Evolutionary conservation across 2,797 vertebrate species (phyloP).

Genomic region (Typhlichthys subterraneus): DNA sequence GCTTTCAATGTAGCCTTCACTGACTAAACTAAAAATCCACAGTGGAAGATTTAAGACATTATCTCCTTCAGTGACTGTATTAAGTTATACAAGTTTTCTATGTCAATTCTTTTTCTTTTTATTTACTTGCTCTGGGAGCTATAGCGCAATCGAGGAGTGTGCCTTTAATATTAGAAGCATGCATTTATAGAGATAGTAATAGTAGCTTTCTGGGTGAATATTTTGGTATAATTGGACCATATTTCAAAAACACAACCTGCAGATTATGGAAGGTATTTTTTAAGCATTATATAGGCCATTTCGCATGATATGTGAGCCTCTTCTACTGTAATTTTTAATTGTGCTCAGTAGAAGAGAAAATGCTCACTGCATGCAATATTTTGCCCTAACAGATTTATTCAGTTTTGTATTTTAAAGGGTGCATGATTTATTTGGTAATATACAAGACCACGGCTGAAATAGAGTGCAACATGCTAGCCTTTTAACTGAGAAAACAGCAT

Average conservation of each 20-base stretch:
- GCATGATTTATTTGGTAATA: slow-evolving; percentile 8
- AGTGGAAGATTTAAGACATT: slow-evolving; percentile 40
- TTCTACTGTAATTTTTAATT: not conserved
- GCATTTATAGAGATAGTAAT: too few species aligned
- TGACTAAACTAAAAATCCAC: slow-evolving; percentile 54
- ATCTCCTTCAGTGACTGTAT: slow-evolving; percentile 6
- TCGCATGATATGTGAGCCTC: not conserved
- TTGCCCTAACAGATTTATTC: not conserved
- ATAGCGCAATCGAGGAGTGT: too few species aligned
- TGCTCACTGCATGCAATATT: not conserved
- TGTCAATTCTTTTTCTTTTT: not conserved
- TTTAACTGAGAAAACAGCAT: slow-evolving; percentile 22
- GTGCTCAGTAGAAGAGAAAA: not conserved
- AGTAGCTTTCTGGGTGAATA: too few species aligned
- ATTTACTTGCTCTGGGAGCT: too few species aligned
- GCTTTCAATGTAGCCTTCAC: slow-evolving; percentile 46
- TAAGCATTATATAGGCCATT: not conserved
- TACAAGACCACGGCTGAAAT: slow-evolving; percentile 20
- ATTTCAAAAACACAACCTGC: too few species aligned
- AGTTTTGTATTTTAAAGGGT: slow-evolving; percentile 7
- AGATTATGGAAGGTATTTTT: not conserved
- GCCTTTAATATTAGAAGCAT: slow-evolving; percentile 18
- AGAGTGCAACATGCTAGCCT: slow-evolving; percentile 17
- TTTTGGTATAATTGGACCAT: too few species aligned
- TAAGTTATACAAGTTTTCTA: slow-evolving; percentile 11